Evolutionary conservation across 2,797 vertebrate genomes (phyloP).

Genomic region (Margarornis squamiger): DNA sequence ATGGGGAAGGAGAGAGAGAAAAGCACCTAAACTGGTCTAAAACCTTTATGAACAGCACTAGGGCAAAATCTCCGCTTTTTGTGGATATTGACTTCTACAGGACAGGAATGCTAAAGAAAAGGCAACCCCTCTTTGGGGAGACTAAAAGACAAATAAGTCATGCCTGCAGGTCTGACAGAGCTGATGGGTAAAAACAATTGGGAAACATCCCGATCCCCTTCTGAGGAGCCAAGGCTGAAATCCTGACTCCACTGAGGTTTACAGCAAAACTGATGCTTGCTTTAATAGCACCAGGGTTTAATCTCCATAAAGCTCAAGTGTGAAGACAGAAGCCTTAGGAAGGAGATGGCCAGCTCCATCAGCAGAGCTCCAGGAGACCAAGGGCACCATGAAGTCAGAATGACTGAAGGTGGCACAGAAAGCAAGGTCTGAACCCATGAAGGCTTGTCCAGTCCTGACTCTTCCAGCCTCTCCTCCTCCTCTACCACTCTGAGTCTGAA

Average conservation of each 20-base stretch:
- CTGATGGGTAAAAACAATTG: neutral
- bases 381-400: neutral
- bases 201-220: neutral
- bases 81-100: neutral
- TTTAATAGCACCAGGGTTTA: neutral
- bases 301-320: neutral
- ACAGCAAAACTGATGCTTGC: neutral
- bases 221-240: constrained; percentile 13
- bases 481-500: neutral
- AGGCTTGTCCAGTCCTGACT: neutral
- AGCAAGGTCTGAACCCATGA: neutral
- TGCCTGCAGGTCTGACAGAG: neutral
- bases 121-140: neutral
- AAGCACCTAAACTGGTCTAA: neutral
- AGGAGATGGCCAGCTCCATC: neutral
- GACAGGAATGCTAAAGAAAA: neutral
- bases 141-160: neutral
- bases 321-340: neutral
- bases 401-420: neutral
- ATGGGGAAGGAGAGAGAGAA: neutral
- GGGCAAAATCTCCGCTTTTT: neutral
- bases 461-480: neutral
- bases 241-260: neutral
- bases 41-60: neutral
- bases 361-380: neutral